Evolutionary conservation across 2,797 vertebrate genomes (phyloP), one percentile per base, ranked within the genome.

Genomic region (Syngnathus rostellatus): DNA sequence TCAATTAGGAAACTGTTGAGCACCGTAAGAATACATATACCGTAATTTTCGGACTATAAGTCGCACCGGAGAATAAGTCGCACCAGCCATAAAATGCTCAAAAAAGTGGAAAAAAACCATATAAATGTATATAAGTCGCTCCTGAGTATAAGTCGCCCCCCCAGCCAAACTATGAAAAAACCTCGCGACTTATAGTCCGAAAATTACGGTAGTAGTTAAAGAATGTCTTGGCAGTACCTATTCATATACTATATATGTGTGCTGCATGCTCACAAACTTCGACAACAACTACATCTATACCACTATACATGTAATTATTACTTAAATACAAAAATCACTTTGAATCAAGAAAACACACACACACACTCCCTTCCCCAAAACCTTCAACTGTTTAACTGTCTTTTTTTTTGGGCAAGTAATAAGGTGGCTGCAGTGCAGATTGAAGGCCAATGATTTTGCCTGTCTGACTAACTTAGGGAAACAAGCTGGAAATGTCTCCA

Each of bases 401-500:
- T 25, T 25, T 40, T 43, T 50, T 46, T 50, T 46, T 64, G 11
- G 45, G 61, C 45, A 25, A 54, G 63, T 19, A 58, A 81, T 67
- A 65, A 64, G 63, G 72, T 72, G 67, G 68, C 60, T 81, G 81
- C 70, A 69, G 75, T 70, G 70, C 67, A 70, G 64, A 77, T 66
- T 78, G 77, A 83, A 82, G 73, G 77, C 76, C 75, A 75, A 75
- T 70, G 83, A 86, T 84, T 82, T 74, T 77, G 72, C 80, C 81
- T 83, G 86, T 90, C 87, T 72, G 81, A 84, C 79, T 85, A 84
- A 89, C 81, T 89, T 77, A 87, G 86, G 82, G 83, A 84, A 86
- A 88, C 86, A 83, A 79, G 76, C 86, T 88, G 85, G 86, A 89
- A 89, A 89, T 84, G 83, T 87, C 87, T 86, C 74, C 75, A 63